phyloP scores from a whole-genome alignment of 2,113 vertebrate species.

The Probosciger aterrimus region DNA sequence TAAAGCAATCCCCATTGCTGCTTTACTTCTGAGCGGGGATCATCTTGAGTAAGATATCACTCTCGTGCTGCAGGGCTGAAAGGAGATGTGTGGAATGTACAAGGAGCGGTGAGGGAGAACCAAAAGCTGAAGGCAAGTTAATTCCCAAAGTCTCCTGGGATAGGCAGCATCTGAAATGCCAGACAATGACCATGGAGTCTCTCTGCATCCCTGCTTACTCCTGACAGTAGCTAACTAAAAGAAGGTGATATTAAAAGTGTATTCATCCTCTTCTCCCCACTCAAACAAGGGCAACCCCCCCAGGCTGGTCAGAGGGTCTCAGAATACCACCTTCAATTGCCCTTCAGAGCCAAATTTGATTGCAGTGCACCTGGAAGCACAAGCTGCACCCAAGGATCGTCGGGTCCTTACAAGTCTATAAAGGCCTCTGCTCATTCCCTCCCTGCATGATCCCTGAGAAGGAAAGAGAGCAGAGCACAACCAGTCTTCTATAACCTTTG shows the following conservation, averaged over 20 bases:
- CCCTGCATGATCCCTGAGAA: not conserved
- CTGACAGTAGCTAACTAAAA: not conserved
- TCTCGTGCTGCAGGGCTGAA: not conserved
- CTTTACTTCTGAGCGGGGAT: not conserved
- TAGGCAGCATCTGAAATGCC: not conserved
- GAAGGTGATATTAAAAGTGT: not conserved
- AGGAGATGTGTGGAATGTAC: too few species aligned
- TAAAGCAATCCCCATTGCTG: not conserved
- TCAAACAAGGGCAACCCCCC: not conserved
- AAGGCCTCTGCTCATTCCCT: not conserved
- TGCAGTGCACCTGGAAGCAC: too few species aligned
- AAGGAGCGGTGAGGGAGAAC: not conserved
- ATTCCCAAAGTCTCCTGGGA: not conserved
- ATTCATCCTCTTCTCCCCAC: not conserved
- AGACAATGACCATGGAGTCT: accelerated
- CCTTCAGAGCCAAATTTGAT: not conserved
- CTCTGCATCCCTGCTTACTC: not conserved
- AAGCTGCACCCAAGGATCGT: not conserved
- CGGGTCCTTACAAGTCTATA: not conserved
- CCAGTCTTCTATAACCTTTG: not conserved
- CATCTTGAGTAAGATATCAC: not conserved
- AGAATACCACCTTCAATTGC: not conserved
- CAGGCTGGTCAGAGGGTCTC: not conserved
- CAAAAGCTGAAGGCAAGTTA: not conserved
- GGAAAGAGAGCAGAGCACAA: not conserved